Conservation (phyloP, 2,888 invertebrate species). For the Halictus quadricinctus region DNA sequence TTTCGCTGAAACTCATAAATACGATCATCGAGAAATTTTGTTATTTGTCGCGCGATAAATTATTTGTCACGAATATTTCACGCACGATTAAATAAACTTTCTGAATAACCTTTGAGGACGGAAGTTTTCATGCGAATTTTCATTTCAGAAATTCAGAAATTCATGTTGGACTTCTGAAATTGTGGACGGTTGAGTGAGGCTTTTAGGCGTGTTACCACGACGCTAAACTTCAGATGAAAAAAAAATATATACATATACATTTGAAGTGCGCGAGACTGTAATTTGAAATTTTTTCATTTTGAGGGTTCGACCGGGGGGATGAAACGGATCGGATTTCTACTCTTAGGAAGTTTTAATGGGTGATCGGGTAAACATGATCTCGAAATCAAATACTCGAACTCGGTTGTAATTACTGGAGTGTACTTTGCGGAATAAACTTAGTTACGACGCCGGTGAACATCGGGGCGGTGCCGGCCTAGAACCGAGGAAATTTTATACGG, state of each 20-base stretch:
- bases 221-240: neutral
- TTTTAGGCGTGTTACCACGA: neutral
- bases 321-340: slow-evolving; percentile 39
- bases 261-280: neutral
- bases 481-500: slow-evolving; percentile 33
- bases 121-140: neutral
- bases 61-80: no score
- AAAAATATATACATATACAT: neutral
- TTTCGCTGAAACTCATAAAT: no score
- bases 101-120: neutral
- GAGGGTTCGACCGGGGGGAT: neutral
- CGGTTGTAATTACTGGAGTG: slow-evolving; percentile 49
- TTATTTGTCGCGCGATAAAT: no score
- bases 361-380: slow-evolving; percentile 60
- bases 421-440: slow-evolving; percentile 52
- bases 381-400: slow-evolving; percentile 61
- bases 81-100: no score
- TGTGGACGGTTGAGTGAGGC: neutral
- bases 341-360: slow-evolving; percentile 49
- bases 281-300: slow-evolving; percentile 24
- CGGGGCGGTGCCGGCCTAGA: slow-evolving; percentile 16
- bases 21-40: no score
- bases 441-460: slow-evolving; percentile 33
- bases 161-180: neutral
- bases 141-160: neutral